Conservation (phyloP, 2,113 vertebrate genomes). For the Tenebrosternarchus preto region DNA sequence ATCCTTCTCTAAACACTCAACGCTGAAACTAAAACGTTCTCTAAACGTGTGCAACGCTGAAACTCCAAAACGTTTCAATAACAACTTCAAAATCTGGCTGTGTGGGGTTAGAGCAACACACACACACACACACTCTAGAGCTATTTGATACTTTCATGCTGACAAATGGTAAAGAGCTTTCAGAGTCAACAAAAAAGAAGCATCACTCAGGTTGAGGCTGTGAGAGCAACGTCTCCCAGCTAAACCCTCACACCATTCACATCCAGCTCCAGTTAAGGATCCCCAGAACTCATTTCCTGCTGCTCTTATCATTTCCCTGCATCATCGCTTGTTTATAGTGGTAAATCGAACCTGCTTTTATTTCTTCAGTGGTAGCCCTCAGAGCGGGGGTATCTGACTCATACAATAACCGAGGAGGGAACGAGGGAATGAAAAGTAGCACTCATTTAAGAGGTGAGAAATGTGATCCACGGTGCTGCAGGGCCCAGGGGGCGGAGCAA, state of each 20-base stretch:
- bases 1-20: not conserved
- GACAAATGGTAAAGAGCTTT: not conserved
- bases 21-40: too few species aligned
- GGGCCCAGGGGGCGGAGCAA: slow-evolving; percentile 49
- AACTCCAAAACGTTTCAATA: not conserved
- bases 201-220: not conserved
- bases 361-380: not conserved
- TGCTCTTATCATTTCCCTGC: too few species aligned
- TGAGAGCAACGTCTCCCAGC: not conserved
- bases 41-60: too few species aligned
- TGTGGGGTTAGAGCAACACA: slow-evolving; percentile 1
- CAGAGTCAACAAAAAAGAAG: not conserved
- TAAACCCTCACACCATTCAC: not conserved
- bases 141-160: slow-evolving; percentile 85
- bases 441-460: slow-evolving; percentile 66
- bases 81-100: slow-evolving; percentile 6
- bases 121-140: not conserved
- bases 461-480: slow-evolving; percentile 65
- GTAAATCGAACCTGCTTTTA: slow-evolving; percentile 7
- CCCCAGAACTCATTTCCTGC: too few species aligned
- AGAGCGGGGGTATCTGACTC: slow-evolving; percentile 8
- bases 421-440: slow-evolving; percentile 59
- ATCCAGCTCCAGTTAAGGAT: not conserved
- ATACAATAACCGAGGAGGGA: slow-evolving; percentile 57
- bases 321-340: not conserved